phyloP scores from a whole-genome alignment of 92 coral and sea anemone species.

The Umimayanthus chanpuru region DNA sequence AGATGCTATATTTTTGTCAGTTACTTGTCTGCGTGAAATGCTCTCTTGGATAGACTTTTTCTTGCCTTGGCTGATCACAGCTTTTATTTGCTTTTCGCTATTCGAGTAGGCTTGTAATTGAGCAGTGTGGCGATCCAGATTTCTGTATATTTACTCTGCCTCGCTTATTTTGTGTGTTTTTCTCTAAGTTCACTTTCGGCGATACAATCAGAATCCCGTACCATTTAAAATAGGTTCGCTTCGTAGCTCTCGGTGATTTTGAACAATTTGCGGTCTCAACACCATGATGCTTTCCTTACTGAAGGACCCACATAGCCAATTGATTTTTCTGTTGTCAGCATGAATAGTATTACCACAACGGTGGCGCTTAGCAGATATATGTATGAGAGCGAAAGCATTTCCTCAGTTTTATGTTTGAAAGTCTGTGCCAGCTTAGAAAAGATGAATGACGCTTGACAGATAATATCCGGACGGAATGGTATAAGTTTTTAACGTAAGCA shows the following conservation, averaged over 20 bases:
- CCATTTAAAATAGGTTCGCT: not conserved
- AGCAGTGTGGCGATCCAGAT: not conserved
- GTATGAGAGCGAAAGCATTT: not conserved
- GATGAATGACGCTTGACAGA: not conserved
- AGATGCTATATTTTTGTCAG: conserved; percentile 33
- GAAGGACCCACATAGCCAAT: not conserved
- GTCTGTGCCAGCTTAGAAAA: not conserved
- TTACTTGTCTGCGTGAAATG: not conserved
- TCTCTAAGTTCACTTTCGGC: no score
- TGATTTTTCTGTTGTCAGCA: not conserved
- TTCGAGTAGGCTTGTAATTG: not conserved
- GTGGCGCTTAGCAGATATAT: not conserved
- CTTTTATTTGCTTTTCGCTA: not conserved
- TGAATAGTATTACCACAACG: not conserved
- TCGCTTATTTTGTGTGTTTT: not conserved
- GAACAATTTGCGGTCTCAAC: not conserved
- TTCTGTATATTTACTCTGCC: not conserved
- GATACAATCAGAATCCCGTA: not conserved
- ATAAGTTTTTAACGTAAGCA: conserved; percentile 21
- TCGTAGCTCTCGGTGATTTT: not conserved
- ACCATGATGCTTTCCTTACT: not conserved
- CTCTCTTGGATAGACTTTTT: not conserved
- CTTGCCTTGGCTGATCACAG: not conserved
- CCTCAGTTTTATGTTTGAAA: not conserved
- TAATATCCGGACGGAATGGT: not conserved